Evolutionary conservation across 2,113 vertebrate species (phyloP).

Genomic region (Pipra filicauda): DNA sequence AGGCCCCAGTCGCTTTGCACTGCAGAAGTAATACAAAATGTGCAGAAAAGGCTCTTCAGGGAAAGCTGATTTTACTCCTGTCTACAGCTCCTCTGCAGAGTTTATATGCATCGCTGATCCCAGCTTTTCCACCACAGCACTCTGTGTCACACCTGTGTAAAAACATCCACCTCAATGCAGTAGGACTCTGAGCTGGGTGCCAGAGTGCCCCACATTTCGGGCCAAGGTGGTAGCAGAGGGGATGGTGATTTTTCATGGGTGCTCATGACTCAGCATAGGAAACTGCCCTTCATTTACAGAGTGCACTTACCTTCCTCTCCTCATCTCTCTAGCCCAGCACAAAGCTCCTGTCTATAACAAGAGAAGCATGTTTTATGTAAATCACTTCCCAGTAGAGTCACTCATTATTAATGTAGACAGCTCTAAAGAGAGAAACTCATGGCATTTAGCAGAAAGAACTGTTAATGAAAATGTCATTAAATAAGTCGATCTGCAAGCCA

Average conservation of each 20-base stretch:
- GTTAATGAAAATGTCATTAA: slow-evolving; percentile 49
- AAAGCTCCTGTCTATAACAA: background rate
- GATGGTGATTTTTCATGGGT: background rate
- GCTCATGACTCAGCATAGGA: background rate
- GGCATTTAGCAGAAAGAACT: slow-evolving; percentile 33
- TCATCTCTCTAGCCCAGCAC: background rate
- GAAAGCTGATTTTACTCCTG: background rate
- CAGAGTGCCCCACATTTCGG: background rate
- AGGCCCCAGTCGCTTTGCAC: background rate
- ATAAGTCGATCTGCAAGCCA: background rate
- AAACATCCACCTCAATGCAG: accelerated
- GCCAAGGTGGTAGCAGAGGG: background rate
- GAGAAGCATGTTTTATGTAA: slow-evolving; percentile 1
- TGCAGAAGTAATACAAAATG: background rate
- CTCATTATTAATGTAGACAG: slow-evolving; percentile 30
- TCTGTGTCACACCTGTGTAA: background rate
- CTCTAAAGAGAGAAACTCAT: background rate
- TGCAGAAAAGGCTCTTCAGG: background rate
- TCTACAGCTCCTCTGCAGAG: background rate
- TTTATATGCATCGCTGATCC: background rate
- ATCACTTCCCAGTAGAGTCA: background rate
- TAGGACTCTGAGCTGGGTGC: background rate
- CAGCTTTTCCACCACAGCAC: background rate
- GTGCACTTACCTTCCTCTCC: background rate
- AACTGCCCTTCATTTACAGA: background rate